These are phyloP conservation scores for Ictalurus punctatus DNA, from an alignment of 2,113 vertebrate genomes.

Conservation along the genomic window DNA sequence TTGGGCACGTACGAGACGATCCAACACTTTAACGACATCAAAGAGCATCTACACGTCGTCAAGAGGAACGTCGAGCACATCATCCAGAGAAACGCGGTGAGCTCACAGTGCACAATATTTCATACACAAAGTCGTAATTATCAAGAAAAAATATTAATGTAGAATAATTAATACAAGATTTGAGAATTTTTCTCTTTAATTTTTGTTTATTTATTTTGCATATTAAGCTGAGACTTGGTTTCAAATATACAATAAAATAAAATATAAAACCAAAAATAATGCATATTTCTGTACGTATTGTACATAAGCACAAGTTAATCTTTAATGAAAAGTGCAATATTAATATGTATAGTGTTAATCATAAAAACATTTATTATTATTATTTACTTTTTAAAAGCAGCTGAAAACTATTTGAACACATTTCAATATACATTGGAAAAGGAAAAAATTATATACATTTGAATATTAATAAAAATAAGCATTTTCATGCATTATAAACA, in stretches of 20 bases:
- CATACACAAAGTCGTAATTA: background rate
- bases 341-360: background rate
- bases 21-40: conserved; percentile 95
- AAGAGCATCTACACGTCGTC: conserved; percentile 90
- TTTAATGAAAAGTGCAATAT: background rate
- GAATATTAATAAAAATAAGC: background rate
- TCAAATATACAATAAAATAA: background rate
- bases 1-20: conserved; percentile 80
- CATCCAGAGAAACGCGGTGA: conserved; percentile 78
- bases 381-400: background rate
- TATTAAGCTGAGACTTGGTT: background rate
- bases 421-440: background rate
- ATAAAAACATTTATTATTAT: background rate
- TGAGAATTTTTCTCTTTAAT: background rate
- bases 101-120: background rate
- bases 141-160: background rate
- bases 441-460: background rate
- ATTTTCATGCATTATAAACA: background rate
- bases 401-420: background rate
- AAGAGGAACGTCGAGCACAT: conserved; percentile 86
- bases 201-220: background rate
- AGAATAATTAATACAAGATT: background rate
- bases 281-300: background rate
- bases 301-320: background rate
- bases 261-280: background rate